Conservation (phyloP, 2,113 vertebrate genomes). For the Python bivittatus region DNA sequence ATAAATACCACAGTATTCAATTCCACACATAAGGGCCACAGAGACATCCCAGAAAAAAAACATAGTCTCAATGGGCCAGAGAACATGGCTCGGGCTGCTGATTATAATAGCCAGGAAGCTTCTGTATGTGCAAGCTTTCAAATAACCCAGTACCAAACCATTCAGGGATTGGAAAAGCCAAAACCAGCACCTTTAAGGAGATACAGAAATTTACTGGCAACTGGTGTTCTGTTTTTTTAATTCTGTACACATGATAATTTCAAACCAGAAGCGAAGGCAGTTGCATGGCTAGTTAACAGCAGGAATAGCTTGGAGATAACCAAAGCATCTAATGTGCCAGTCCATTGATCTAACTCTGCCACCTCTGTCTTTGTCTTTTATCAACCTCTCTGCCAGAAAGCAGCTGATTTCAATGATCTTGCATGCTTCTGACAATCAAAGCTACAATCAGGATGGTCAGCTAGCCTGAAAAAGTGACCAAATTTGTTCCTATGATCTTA, state of each 20-base stretch:
- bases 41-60: background rate
- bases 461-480: background rate
- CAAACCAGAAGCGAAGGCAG: background rate
- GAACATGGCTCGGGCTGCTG: background rate
- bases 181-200: background rate
- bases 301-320: background rate
- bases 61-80: background rate
- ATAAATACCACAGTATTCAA: too few species aligned
- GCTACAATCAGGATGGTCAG: too few species aligned
- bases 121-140: background rate
- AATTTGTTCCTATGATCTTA: background rate
- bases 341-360: background rate
- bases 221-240: too few species aligned
- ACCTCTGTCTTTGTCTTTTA: background rate
- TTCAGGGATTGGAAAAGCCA: background rate
- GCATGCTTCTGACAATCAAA: background rate
- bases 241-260: too few species aligned
- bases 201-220: too few species aligned
- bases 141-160: background rate
- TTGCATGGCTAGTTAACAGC: background rate
- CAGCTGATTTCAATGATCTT: too few species aligned
- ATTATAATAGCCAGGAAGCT: background rate
- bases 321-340: background rate
- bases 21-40: background rate
- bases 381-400: background rate